Percentiles rank a stretch among this genome's conserved stretches.
phyloP scores from a whole-genome alignment of 1,140 invertebrate genomes.

The Rhyacophila brunnea region DNA sequence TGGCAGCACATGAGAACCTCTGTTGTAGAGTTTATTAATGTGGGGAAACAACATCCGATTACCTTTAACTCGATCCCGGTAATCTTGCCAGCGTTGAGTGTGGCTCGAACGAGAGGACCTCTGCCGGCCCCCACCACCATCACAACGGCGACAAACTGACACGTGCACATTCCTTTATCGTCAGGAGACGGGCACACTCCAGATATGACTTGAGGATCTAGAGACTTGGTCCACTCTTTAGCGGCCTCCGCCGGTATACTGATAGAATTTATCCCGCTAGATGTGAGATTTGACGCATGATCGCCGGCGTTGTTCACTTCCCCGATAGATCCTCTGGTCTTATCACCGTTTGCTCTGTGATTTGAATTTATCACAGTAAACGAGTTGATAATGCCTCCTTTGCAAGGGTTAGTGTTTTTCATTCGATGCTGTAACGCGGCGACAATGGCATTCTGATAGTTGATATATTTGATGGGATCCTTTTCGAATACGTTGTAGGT shows the following conservation, averaged over 20 bases:
- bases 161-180: slow-evolving; percentile 20
- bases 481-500: slow-evolving; percentile 99
- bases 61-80: slow-evolving; percentile 61
- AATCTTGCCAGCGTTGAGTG: slow-evolving; percentile 75
- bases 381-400: too few relatives aligned
- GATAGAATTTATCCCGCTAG: slow-evolving; percentile 7
- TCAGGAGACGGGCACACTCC: slow-evolving; percentile 27
- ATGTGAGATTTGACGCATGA: neutral
- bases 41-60: too few relatives aligned
- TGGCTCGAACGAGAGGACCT: slow-evolving; percentile 87
- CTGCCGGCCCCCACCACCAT: slow-evolving; percentile 95
- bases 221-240: too few relatives aligned
- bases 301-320: neutral
- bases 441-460: slow-evolving; percentile 85
- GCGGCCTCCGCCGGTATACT: neutral
- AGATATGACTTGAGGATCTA: too few relatives aligned
- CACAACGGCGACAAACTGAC: slow-evolving; percentile 56
- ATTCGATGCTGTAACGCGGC: slow-evolving; percentile 63
- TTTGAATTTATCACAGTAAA: too few relatives aligned
- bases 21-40: too few relatives aligned
- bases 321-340: neutral
- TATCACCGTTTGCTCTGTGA: neutral
- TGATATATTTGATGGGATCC: slow-evolving; percentile 93
- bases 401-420: neutral
- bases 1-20: too few relatives aligned